These are phyloP conservation scores for Eudemis profundana DNA, from an alignment of 2,888 invertebrate genomes.

Conservation along the genomic window DNA sequence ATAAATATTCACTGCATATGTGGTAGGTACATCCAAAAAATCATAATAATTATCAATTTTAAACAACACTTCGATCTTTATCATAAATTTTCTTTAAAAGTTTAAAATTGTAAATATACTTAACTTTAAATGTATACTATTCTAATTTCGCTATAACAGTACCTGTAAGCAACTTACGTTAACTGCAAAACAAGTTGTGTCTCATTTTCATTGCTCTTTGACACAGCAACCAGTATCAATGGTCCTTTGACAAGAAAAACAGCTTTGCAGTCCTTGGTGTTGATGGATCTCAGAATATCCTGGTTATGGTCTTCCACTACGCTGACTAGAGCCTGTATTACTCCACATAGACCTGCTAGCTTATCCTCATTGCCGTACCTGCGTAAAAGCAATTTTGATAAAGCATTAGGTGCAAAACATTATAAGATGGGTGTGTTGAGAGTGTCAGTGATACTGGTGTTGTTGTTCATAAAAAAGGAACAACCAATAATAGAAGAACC, in stretches of 20 bases:
- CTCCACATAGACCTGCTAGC: slow-evolving; percentile 96
- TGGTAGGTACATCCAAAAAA: too few species aligned
- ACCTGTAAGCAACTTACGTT: slow-evolving; percentile 86
- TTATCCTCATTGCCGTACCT: slow-evolving; percentile 97
- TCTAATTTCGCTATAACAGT: background rate
- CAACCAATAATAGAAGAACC: too few species aligned
- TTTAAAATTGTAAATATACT: too few species aligned
- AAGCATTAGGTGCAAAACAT: background rate
- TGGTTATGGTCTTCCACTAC: slow-evolving; percentile 93
- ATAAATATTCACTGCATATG: too few species aligned
- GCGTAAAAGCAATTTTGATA: slow-evolving; percentile 49
- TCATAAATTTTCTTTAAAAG: too few species aligned
- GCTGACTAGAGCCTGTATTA: slow-evolving; percentile 97
- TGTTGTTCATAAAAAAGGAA: too few species aligned
- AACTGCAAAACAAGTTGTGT: slow-evolving; percentile 93
- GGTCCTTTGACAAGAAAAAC: slow-evolving; percentile 97
- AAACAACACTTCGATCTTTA: too few species aligned
- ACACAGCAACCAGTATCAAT: slow-evolving; percentile 95
- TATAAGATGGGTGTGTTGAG: too few species aligned
- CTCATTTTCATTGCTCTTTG: slow-evolving; percentile 92
- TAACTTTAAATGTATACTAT: too few species aligned
- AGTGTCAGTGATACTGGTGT: too few species aligned
- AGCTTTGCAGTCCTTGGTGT: slow-evolving; percentile 93
- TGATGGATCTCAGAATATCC: slow-evolving; percentile 94
- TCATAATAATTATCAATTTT: too few species aligned